Base-by-base conservation (phyloP, 1,140 invertebrate species). In the Neelides sp. region DNA sequence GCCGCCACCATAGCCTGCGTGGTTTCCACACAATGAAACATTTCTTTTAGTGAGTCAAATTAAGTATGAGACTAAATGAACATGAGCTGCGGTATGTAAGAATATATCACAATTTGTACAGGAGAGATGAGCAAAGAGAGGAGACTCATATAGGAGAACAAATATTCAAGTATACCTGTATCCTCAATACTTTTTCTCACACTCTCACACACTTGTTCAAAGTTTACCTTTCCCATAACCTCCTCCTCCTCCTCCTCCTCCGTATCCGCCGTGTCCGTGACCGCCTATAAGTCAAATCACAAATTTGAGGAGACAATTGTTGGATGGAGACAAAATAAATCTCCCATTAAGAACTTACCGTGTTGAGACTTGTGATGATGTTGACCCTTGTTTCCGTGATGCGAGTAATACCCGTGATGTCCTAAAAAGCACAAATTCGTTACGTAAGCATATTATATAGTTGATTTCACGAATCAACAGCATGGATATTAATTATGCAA, bases 311-410 rank as follows among this genome's bases (percentile, higher is more conserved):
- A 15, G 27, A 48, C 13, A 17, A 26, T 22, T 22, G 34, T 19
- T 15, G 13, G 2, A n/a, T 5, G 23, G 19, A 13, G 27, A 10
- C 19, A 26, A 44, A 17, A 44, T 26, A 44, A 35, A 17, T 35
- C 32, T 20, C 17, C 15, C 40, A 42, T 17, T 43, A 27, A 27
- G 4, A n/a, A n/a, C n/a, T n/a, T 27, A 24, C 49, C 52, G 13
- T 54, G 35, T 3, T 30, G 23, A 13, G 48, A 47, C 26, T 59
- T 55, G 27, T 27, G 17, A 23, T 59, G 57, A 34, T 55, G 50
- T 5, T 26, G n/a, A 30, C 53, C 53, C 36, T 54, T 34, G 13
- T 49, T 44, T 43, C 37, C 36, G 34, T 56, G 44, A 27, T 39
- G 28, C 1, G 34, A 47, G 44, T 50, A 34, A 23, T 55, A 44